Evolutionary conservation across 2,888 invertebrate species (phyloP), one percentile per base, ranked within the genome.

Genomic region (Apodemia mormo): DNA sequence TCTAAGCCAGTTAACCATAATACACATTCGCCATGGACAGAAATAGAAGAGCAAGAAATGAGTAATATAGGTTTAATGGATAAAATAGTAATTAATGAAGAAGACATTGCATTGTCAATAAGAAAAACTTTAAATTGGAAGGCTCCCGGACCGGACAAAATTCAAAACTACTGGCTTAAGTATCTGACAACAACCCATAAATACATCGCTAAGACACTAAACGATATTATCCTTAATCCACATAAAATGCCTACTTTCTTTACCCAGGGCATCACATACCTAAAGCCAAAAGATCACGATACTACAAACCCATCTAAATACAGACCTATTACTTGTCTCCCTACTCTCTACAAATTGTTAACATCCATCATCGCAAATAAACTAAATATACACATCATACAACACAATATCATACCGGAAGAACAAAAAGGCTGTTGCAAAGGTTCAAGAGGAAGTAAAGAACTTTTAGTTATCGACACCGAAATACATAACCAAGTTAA

Each of bases 221-320:
- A 67, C 12, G 4, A 52, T 29, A 8, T 72, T 14, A 70, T 72
- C 33, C n/a, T 65, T 3, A 49, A 69, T 9, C 69, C 66, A 33
- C 65, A 70, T 5, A 65, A 65, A 1, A 69, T 65, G 6, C 71
- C 71, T 10, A n/a, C 52, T 7, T 71, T 71, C 33, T n/a, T 71
- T n/a, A 71, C 71, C 6, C 66, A 65, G 64, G 71, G 71, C 1
- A 65, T 69, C 12, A 71, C 71, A 2, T 71, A 71, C 22, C 14
- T 71, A 45, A 68, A 68, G 29, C 68, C 69, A 12, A 71, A 71
- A 65, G 68, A 67, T 43, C 14, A 29, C 14, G 64, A 72, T 29
- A 69, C 68, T 80, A 77, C 43, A 66, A 77, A 67, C 78, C 77
- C 0, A 78, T 79, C 1, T 77, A 77, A 10, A n/a, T n/a, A n/a